A percentile compares a stretch with the other conserved stretches of the same genome.
These are phyloP conservation scores for Eumaeus atala DNA, from an alignment of 1,140 invertebrate genomes.

Conservation along the genomic window DNA sequence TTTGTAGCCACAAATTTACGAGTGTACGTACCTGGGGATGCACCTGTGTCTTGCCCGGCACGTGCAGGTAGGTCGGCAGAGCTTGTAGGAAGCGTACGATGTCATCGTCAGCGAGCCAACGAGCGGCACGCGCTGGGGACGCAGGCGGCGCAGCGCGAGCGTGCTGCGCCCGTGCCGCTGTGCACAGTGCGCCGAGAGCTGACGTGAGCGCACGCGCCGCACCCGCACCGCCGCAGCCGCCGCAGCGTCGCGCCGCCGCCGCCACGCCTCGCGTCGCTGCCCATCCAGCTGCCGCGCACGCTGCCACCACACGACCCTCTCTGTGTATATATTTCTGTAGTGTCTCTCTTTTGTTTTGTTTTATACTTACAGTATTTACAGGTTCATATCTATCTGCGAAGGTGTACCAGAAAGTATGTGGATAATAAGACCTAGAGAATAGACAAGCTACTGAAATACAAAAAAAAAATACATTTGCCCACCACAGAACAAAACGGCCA, in stretches of 20 bases:
- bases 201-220: slow-evolving; percentile 25
- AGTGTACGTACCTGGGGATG: slow-evolving; percentile 13
- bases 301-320: slow-evolving; percentile 30
- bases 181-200: slow-evolving; percentile 17
- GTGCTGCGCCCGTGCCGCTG: slow-evolving; percentile 51
- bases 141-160: slow-evolving; percentile 81
- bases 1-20: too few species aligned
- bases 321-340: slow-evolving; percentile 12
- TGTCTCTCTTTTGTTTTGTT: too few species aligned
- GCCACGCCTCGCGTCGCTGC: slow-evolving; percentile 21
- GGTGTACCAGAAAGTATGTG: too few species aligned
- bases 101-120: slow-evolving; percentile 96
- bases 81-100: slow-evolving; percentile 92
- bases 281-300: slow-evolving; percentile 36
- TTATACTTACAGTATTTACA: too few species aligned
- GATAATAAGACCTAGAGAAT: too few species aligned
- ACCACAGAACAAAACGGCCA: too few species aligned
- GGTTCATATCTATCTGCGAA: too few species aligned
- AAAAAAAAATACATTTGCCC: too few species aligned
- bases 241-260: slow-evolving; percentile 32
- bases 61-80: slow-evolving; percentile 52
- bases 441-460: too few species aligned
- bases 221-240: slow-evolving; percentile 32
- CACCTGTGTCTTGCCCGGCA: slow-evolving; percentile 22
- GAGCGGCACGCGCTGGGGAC: slow-evolving; percentile 87